Percentiles rank a stretch among this genome's conserved stretches.
These are phyloP conservation scores for Parnassius orleans DNA, from an alignment of 2,888 invertebrate genomes.

Conservation along the genomic window DNA sequence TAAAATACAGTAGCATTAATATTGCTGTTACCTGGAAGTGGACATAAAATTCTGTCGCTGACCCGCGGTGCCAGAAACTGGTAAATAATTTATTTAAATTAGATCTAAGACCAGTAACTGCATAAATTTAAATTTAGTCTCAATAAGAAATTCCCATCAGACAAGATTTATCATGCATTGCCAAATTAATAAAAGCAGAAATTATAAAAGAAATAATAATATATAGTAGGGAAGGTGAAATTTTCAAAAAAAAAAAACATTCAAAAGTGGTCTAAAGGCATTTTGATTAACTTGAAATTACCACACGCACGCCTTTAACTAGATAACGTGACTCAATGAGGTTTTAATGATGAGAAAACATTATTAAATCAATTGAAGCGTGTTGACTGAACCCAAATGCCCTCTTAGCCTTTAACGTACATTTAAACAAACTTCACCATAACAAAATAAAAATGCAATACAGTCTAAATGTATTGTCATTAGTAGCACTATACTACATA, in stretches of 20 bases:
- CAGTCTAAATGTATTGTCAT: no score
- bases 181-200: no score
- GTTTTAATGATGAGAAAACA: not conserved
- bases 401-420: not conserved
- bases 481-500: no score
- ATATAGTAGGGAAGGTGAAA: no score
- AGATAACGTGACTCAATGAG: not conserved
- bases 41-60: conserved; percentile 8
- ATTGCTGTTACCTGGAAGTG: not conserved
- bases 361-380: not conserved
- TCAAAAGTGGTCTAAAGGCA: no score
- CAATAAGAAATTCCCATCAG: not conserved
- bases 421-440: no score
- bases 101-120: conserved; percentile 10
- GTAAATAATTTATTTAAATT: conserved; percentile 24
- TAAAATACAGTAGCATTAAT: not conserved
- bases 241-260: no score
- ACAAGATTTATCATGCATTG: no score
- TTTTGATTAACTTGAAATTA: no score
- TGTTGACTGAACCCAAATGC: not conserved
- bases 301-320: no score
- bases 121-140: conserved; percentile 3
- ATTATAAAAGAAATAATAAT: no score
- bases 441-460: no score
- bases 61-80: conserved; percentile 7